Base-by-base conservation (phyloP, 2,113 vertebrate species). In the Atlantisia rogersi region DNA sequence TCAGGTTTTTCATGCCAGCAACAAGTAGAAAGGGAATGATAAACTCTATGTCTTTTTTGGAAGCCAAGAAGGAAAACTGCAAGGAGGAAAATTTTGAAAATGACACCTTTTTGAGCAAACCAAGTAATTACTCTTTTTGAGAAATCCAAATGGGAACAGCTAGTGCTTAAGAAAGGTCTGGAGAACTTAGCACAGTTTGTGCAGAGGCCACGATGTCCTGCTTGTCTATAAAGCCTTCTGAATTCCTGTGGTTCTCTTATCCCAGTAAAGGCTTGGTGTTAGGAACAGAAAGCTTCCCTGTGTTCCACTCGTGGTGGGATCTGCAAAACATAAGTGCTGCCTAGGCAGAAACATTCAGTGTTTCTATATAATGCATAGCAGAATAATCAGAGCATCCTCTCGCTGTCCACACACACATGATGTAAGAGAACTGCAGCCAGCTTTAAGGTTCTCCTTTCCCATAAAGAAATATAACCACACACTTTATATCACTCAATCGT, bases 351-450 rank as follows among this genome's bases (percentile, higher is more conserved):
- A 59, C 50, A 42, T 10, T 6, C 12, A n/a, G 26, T 5, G 15
- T 64, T 74, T 58, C 17, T 67, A 11, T 52, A 2, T 58, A 29
- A 48, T 15, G 39, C 15, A 50, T 8, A 80, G 12, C 8, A 44
- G 2, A 14, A n/a, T 46, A 48, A 79, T 59, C 20, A 1, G 3
- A 87, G 37, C 18, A 29, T 62, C 39, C 86, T 84, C 56, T 42
- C 4, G 1, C 12, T 26, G 3, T 19, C 12, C 0, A 0, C 22
- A 24, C 6, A 1, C 25, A n/a, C 16, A 5, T 58, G 46, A 31
- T 25, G 11, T 37, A 19, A 67, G 46, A 82, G 32, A 44, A 22
- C 11, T 73, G 39, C 74, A 59, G 39, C 59, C 40, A 70, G 28
- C 70, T 17, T 73, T 71, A 37, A 76, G 59, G 31, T 65, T 69